Conservation (phyloP, 2,888 invertebrate genomes). For the Cryptophagus acutangulus region DNA sequence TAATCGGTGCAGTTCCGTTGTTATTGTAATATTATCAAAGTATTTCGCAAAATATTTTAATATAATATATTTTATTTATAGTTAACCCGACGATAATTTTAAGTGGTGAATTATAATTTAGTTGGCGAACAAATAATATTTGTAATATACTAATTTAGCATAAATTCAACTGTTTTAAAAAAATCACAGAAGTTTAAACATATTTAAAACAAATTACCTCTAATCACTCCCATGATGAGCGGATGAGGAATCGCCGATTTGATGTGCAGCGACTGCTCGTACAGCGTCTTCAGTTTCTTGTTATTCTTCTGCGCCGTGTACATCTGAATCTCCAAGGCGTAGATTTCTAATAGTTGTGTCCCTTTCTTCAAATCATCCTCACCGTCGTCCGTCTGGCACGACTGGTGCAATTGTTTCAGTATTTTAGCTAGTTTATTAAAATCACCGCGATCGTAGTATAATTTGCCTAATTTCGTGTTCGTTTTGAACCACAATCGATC, state of each 20-base stretch:
- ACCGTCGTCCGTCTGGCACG: constrained; percentile 97
- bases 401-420: constrained; percentile 92
- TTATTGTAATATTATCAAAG: no score
- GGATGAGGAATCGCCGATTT: constrained; percentile 99
- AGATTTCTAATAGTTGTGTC: constrained; percentile 95
- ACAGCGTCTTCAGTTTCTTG: constrained; percentile 91
- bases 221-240: constrained; percentile 97
- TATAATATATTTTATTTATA: no score
- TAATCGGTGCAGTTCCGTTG: no score
- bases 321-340: constrained; percentile 99
- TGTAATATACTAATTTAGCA: neutral
- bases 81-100: no score
- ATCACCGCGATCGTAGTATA: constrained; percentile 95
- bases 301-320: constrained; percentile 99
- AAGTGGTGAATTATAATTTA: no score
- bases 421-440: constrained; percentile 93
- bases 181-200: neutral
- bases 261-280: constrained; percentile 97
- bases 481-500: constrained; percentile 99
- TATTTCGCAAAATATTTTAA: no score
- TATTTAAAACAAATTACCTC: constrained; percentile 57
- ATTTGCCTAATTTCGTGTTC: constrained; percentile 96
- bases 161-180: constrained; percentile 2
- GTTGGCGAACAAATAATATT: neutral
- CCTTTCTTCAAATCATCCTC: constrained; percentile 97